phyloP scores from a whole-genome alignment of 2,888 invertebrate genomes.

The Conus canariensis region DNA sequence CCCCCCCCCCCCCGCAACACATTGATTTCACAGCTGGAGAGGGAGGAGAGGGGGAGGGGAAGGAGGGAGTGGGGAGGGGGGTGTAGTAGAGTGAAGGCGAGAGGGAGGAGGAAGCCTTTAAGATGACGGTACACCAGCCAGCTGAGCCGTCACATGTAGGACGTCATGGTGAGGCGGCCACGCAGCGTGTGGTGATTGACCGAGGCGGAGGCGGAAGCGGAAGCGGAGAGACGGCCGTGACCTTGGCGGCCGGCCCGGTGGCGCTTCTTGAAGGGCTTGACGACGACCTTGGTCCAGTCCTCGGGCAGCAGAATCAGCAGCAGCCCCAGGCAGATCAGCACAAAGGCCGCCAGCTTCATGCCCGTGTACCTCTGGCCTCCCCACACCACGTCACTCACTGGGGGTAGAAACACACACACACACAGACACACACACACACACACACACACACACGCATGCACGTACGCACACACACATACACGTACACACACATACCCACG shows the following conservation, averaged over 20 bases:
- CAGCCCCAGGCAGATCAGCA: constrained; percentile 93
- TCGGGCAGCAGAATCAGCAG: constrained; percentile 96
- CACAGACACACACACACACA: background rate
- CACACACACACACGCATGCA: background rate
- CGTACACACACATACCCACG: background rate
- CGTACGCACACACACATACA: background rate
- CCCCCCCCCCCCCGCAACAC: no score
- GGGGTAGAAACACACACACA: background rate
- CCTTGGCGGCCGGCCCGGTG: constrained; percentile 40
- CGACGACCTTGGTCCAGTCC: constrained; percentile 86
- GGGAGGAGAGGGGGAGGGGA: no score
- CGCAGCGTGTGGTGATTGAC: constrained; percentile 42
- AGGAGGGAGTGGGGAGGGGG: no score
- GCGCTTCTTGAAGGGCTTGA: constrained; percentile 46
- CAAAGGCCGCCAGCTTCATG: constrained; percentile 96
- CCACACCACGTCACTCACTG: constrained; percentile 59
- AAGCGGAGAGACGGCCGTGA: background rate
- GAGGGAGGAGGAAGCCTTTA: no score
- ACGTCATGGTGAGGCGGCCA: constrained; percentile 51
- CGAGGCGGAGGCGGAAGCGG: background rate
- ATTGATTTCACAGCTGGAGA: no score
- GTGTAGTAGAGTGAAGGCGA: no score
- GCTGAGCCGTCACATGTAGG: constrained; percentile 44
- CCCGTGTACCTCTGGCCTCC: constrained; percentile 89
- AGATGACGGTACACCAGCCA: no score